A percentile compares a stretch with the other conserved stretches of the same genome.
These are phyloP conservation scores for Sebastolobus altivelis DNA, from an alignment of 2,797 vertebrate species.

Conservation along the genomic window DNA sequence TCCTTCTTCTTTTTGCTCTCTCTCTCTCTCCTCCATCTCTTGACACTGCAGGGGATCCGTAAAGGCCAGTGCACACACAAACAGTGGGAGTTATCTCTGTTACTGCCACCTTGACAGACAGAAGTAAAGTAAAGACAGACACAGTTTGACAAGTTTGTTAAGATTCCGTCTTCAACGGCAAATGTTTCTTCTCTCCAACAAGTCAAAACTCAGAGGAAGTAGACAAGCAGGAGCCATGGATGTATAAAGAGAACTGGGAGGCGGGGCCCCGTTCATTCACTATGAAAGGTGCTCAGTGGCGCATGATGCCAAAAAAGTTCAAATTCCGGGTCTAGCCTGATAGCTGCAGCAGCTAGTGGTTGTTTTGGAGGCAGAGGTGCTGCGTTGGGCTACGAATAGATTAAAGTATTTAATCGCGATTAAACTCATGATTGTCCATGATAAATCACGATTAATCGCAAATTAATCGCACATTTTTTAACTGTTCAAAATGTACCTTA, in stretches of 20 bases:
- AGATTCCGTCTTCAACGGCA: background rate
- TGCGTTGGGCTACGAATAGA: too few species aligned
- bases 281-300: too few species aligned
- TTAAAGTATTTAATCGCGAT: fast-evolving
- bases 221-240: background rate
- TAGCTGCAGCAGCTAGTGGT: too few species aligned
- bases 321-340: too few species aligned
- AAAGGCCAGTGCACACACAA: slow-evolving; percentile 15
- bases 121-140: slow-evolving; percentile 1
- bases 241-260: background rate
- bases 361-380: too few species aligned
- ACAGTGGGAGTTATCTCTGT: slow-evolving; percentile 20
- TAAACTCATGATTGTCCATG: too few species aligned
- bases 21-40: background rate
- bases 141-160: slow-evolving; percentile 28
- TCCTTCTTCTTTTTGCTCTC: background rate
- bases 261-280: background rate
- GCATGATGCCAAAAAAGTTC: too few species aligned
- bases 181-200: background rate
- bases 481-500: too few species aligned
- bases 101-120: slow-evolving; percentile 11
- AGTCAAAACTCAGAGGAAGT: background rate
- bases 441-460: fast-evolving
- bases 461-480: too few species aligned
- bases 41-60: slow-evolving; percentile 7